Conservation (phyloP, 2,797 vertebrate genomes). For the Danio choprae region DNA sequence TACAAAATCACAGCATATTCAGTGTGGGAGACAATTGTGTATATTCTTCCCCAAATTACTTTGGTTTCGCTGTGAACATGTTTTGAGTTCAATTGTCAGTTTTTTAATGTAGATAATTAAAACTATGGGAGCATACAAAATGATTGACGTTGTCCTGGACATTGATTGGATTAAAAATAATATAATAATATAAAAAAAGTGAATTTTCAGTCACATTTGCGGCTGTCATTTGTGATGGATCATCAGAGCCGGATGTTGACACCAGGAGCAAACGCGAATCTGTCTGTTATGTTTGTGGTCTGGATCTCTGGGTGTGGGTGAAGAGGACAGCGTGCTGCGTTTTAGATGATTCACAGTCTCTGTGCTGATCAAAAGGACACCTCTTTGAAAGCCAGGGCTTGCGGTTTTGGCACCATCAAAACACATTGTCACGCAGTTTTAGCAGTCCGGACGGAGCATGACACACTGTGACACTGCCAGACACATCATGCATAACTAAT, state of each 20-base stretch:
- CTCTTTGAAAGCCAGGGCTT: neutral
- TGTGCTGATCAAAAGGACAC: constrained; percentile 13
- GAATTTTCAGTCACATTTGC: neutral
- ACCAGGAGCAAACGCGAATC: neutral
- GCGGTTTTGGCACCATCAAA: constrained; percentile 17
- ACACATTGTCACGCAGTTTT: constrained; percentile 10
- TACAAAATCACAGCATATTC: too few species aligned
- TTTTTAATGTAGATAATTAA: neutral
- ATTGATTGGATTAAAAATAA: neutral
- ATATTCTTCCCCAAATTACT: too few species aligned
- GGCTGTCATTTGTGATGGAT: neutral
- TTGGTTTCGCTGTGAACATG: too few species aligned
- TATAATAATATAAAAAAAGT: too few species aligned
- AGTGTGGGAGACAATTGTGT: too few species aligned
- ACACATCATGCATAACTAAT: constrained; percentile 31
- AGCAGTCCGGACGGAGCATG: constrained; percentile 3
- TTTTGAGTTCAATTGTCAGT: too few species aligned
- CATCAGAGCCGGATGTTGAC: constrained; percentile 6
- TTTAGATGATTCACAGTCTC: constrained; percentile 11
- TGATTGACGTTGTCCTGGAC: neutral
- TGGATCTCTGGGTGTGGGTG: constrained; percentile 40
- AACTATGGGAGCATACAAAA: too few species aligned
- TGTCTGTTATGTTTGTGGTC: constrained; percentile 2
- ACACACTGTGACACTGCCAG: constrained; percentile 27
- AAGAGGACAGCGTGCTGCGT: constrained; percentile 13